Conservation (phyloP, 2,113 vertebrate species). For the Petaurus breviceps region DNA sequence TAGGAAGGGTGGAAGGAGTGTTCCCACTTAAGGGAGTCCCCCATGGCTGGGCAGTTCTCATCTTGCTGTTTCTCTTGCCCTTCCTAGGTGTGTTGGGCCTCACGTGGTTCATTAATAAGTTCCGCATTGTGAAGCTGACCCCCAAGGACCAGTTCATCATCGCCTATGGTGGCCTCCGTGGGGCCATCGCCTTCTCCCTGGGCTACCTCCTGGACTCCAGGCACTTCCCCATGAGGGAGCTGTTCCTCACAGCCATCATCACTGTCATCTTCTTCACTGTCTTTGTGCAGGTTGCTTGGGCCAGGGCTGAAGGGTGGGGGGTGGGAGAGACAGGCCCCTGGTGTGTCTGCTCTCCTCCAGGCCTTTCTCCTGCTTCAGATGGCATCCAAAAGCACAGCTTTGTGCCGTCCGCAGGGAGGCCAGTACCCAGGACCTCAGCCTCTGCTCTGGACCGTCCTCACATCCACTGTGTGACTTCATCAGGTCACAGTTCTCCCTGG, state of each 20-base stretch:
- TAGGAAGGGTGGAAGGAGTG: neutral
- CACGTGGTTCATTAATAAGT: conserved; percentile 97
- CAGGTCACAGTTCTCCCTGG: too few relatives aligned
- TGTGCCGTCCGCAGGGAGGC: too few relatives aligned
- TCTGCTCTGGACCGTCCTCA: too few relatives aligned
- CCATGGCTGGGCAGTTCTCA: neutral
- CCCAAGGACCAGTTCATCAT: conserved; percentile 99
- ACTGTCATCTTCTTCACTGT: conserved; percentile 99
- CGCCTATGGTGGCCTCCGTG: conserved; percentile 95
- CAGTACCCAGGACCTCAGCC: too few relatives aligned
- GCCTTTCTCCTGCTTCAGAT: neutral
- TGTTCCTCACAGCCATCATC: conserved; percentile 99
- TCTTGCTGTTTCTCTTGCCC: conserved; percentile 3
- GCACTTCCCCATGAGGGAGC: conserved; percentile 88
- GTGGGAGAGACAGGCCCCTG: neutral
- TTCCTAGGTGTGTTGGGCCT: conserved; percentile 93
- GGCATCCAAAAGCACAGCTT: neutral
- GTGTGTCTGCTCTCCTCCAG: too few relatives aligned
- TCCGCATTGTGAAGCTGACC: conserved; percentile 97
- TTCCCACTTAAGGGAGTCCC: neutral
- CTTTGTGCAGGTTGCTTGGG: conserved; percentile 93
- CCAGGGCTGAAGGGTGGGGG: neutral
- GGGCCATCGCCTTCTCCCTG: conserved; percentile 98
- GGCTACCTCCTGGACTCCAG: conserved; percentile 90
- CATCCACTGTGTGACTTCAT: too few relatives aligned